A percentile compares a stretch with the other conserved stretches of the same genome.
Evolutionary conservation across 1,140 invertebrate genomes (phyloP).

Genomic region (Diachasmimorpha longicaudata): DNA sequence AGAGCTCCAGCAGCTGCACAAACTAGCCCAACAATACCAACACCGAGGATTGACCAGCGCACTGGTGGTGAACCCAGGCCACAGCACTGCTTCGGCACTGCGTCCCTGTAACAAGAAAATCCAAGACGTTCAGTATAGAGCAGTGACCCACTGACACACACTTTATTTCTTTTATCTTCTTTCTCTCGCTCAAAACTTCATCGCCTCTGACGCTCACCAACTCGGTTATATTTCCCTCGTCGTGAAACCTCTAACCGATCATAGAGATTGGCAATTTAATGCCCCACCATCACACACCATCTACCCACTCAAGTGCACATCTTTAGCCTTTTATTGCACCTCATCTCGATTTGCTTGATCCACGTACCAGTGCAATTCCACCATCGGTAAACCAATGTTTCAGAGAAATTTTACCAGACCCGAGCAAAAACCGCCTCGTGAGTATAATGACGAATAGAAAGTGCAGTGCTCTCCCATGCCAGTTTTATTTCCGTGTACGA

Average conservation of each 20-base stretch:
- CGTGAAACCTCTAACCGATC: conserved; percentile 23
- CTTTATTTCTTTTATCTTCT: conserved; percentile 31
- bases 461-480: conserved; percentile 25
- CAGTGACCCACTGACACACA: conserved; percentile 56
- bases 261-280: conserved; percentile 29
- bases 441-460: conserved; percentile 32
- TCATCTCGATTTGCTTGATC: conserved; percentile 6
- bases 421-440: conserved; percentile 11
- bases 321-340: conserved; percentile 20
- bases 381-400: conserved; percentile 14
- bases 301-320: not conserved
- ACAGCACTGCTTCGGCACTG: conserved; percentile 61
- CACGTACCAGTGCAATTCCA: conserved; percentile 10
- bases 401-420: conserved; percentile 28
- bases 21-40: conserved; percentile 58
- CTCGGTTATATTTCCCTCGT: not conserved
- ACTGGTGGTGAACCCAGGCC: conserved; percentile 59
- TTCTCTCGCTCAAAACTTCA: conserved; percentile 11
- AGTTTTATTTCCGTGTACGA: conserved; percentile 10
- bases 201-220: not conserved
- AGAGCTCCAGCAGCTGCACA: conserved; percentile 59
- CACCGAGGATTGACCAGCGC: conserved; percentile 60
- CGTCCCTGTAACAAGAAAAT: conserved; percentile 51
- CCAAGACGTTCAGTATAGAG: conserved; percentile 30
- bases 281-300: conserved; percentile 4